Base-by-base conservation (phyloP, 2,113 vertebrate species). In the Oreochromis aureus region DNA sequence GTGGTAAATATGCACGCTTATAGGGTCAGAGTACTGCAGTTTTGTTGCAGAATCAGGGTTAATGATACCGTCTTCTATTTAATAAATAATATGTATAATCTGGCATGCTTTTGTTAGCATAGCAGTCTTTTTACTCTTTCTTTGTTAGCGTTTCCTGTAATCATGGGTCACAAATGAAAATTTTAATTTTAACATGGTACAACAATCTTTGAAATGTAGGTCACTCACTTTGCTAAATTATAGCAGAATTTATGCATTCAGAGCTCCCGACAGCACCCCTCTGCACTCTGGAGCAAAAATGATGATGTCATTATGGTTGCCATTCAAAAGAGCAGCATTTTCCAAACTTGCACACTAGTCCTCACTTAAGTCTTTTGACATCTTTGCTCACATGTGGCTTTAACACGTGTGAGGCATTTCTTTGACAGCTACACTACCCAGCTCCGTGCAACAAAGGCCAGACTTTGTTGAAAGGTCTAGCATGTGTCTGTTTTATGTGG, bases 381-480 rank as follows among this genome's bases (percentile, higher is more conserved):
- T 90, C 80, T 88, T 36, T 36, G 48, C 81, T 89, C 78, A 51
- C 92, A 91, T 92, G 92, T 80, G 90, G 86, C 87, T 89, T 90
- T 82, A 86, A 92, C 90, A 94, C 78, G 55, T 92, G 91, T 91
- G 86, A 90, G 81, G 36, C 85, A 89, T 90, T 86, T 85, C 90
- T 94, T 84, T 80, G 90, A 94, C 92, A 93, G 90, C 84, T 66
- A 82, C 89, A 76, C 80, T 78, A 30, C 18, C 53, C 84, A 89
- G 88, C 58, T 51, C 82, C 39, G n/a, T 69, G 80, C 82, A 90
- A 88, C 88, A 88, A 92, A 90, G 81, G 82, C 79, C 86, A 82
- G 89, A 71, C 89, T 91, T 73, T 90, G 91, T 41, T 88, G 82
- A 90, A 85, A 91, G 80, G 61, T 80, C 71, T 19, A 18, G 76